Evolutionary conservation across 2,888 invertebrate genomes (phyloP).

Genomic region (Latrodectus hesperus): DNA sequence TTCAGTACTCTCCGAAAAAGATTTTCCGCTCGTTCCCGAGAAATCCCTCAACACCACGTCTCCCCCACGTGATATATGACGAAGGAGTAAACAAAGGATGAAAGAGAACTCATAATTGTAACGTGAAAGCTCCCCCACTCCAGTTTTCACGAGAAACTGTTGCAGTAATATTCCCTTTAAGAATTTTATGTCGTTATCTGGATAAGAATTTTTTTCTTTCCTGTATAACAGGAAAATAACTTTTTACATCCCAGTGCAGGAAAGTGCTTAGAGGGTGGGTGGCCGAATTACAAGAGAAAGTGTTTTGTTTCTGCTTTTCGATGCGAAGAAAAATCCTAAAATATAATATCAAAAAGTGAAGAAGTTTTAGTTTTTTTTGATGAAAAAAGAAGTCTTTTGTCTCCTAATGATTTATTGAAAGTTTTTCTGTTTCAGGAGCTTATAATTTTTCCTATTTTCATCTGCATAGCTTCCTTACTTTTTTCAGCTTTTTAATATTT

Average conservation of each 20-base stretch:
- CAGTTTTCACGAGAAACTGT: slow-evolving; percentile 26
- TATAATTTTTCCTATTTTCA: not conserved
- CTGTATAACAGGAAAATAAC: slow-evolving; percentile 3
- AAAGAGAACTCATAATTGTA: slow-evolving; percentile 41
- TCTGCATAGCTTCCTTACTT: too few species aligned
- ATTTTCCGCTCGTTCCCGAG: not conserved
- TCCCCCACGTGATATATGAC: slow-evolving; percentile 20
- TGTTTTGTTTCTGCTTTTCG: slow-evolving; percentile 43
- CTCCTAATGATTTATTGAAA: slow-evolving; percentile 53
- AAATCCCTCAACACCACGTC: slow-evolving; percentile 16
- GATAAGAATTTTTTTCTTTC: not conserved
- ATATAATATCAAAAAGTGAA: slow-evolving; percentile 23
- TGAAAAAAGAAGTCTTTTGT: slow-evolving; percentile 17
- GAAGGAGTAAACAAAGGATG: slow-evolving; percentile 22
- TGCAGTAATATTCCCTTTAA: slow-evolving; percentile 40
- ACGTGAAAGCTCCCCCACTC: slow-evolving; percentile 6
- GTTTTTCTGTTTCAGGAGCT: slow-evolving; percentile 27
- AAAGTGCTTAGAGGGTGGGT: slow-evolving; percentile 14
- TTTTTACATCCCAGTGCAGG: not conserved
- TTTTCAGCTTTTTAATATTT: too few species aligned
- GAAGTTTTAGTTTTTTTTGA: not conserved
- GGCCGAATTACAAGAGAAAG: slow-evolving; percentile 1
- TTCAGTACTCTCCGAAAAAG: not conserved
- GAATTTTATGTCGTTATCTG: slow-evolving; percentile 41
- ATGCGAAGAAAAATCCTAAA: slow-evolving; percentile 16